Evolutionary conservation across 2,888 invertebrate species (phyloP), one percentile per base, ranked within the genome.

Genomic region (Drosophila nr. fundita): DNA sequence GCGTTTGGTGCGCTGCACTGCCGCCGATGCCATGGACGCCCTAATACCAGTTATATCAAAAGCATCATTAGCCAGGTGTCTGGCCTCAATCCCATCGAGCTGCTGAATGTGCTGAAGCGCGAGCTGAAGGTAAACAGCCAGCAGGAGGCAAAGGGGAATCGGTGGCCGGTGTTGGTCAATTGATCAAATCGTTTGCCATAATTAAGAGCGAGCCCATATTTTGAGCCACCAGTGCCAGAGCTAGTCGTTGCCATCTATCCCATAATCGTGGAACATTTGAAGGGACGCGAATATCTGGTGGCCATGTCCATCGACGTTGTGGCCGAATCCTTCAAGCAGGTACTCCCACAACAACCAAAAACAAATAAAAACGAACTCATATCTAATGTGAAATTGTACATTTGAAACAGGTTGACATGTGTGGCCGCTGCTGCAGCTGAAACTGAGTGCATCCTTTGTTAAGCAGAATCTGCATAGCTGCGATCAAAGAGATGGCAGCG

Each of bases 1-100:
- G 29, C 84, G 89, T 8, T 42, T 85, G 21, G 52, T 89, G 0
- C 87, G 84, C 36, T 74, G 76, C 62, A 84, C 89, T 13, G 84
- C 85, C 11, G 78, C 87, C 21, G 78, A 89, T 59, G 70, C 83
- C 52, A 54, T 48, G n/a, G 8, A 68, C 10, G 68, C 61, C 1
- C 8, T 53, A 0, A 66, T 34, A 68, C 78, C 15, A 45, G 72
- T 34, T 73, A 66, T 32, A 57, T 84, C 0, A 42, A 55, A 10
- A 53, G 18, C n/a, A 75, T 89, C 5, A 7, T 89, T 0, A 21
- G 40, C 13, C 36, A 68, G 34, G 69, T 84, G 40, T 63, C 73
- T 0, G 40, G 24, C 0, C 48, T 89, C 1, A 62, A 84, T 49
- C 60, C 65, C 0, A 11, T 81, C 3, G 71, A 81, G 4, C 36